Evolutionary conservation across 2,888 invertebrate genomes (phyloP), one percentile per base, ranked within the genome.

Genomic region (Hoplodrina blanda): DNA sequence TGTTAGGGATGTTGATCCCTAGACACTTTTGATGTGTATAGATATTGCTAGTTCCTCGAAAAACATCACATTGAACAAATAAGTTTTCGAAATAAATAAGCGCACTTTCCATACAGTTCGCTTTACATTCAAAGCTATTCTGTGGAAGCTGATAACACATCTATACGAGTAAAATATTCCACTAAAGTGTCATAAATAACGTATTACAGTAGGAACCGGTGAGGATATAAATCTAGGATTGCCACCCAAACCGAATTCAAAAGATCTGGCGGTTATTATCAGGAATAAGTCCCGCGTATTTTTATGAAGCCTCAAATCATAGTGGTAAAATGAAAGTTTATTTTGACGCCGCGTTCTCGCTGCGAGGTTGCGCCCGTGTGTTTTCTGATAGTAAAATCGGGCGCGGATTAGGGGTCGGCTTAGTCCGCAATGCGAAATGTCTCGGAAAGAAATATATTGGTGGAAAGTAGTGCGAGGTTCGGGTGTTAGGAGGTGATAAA

Each of bases 371-470:
- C 2, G 0, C 2, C 25, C 56, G 69, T 73, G 19, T 69, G 63
- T 69, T 77, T 68, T 41, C 37, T 8, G 41, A 64, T 79, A 64
- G 57, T 64, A 44, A 78, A 59, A 68, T 76, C 53, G 33, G 37
- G 66, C 25, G 59, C 19, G 59, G 59, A 78, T 71, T 71, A 76
- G 46, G 20, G 41, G 50, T 53, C 41, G 54, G 52, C 25, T 69
- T 52, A 78, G 57, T 53, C 83, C 85, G 85, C 82, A 84, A 63
- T 84, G 82, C 82, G 84, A 83, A 80, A 76, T 71, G 78, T 68
- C 64, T 37, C 64, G 30, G 30, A 15, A 56, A 78, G 72, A 80
- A 59, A 77, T 75, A 77, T 75, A 80, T 77, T 44, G 25, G 55
- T 30, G 11, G 19, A 11, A 57, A 60, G 30, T 54, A 33, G 11